phyloP scores from a whole-genome alignment of 2,797 vertebrate genomes.

The Gallirallus australis region DNA sequence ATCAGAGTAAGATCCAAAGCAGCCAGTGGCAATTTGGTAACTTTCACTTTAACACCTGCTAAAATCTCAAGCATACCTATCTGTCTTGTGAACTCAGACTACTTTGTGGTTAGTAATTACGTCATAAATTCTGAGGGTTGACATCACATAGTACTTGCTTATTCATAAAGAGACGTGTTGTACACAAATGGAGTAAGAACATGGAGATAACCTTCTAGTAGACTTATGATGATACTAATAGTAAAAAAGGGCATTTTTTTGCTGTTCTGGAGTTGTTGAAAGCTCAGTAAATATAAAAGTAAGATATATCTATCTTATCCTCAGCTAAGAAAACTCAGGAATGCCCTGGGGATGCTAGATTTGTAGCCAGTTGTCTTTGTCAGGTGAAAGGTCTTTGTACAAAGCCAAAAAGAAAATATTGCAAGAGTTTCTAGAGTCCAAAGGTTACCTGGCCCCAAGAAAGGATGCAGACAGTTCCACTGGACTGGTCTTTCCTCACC shows the following conservation, averaged over 20 bases:
- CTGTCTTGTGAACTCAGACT: background rate
- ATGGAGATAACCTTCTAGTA: background rate
- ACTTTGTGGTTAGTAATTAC: background rate
- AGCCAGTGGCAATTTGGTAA: background rate
- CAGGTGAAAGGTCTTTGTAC: slow-evolving; percentile 62
- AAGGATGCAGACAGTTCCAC: slow-evolving; percentile 45
- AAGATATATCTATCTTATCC: slow-evolving; percentile 45
- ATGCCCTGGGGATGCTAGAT: slow-evolving; percentile 38
- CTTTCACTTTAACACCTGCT: background rate
- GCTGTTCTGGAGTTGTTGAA: background rate
- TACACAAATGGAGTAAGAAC: background rate
- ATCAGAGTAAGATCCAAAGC: background rate
- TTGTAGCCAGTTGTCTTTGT: slow-evolving; percentile 8
- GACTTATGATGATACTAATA: background rate
- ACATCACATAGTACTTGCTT: background rate
- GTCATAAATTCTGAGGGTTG: background rate
- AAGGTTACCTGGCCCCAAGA: slow-evolving; percentile 32
- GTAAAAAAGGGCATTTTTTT: background rate
- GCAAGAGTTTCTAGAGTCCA: slow-evolving; percentile 47
- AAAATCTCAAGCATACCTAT: background rate
- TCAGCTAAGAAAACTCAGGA: slow-evolving; percentile 39
- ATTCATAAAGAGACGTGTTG: background rate
- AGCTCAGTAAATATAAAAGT: slow-evolving; percentile 49
- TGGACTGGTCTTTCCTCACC: slow-evolving; percentile 30
- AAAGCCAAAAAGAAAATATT: slow-evolving; percentile 65